These are phyloP conservation scores for Syndactyla subalaris DNA, from an alignment of 2,797 vertebrate genomes.

Conservation along the genomic window DNA sequence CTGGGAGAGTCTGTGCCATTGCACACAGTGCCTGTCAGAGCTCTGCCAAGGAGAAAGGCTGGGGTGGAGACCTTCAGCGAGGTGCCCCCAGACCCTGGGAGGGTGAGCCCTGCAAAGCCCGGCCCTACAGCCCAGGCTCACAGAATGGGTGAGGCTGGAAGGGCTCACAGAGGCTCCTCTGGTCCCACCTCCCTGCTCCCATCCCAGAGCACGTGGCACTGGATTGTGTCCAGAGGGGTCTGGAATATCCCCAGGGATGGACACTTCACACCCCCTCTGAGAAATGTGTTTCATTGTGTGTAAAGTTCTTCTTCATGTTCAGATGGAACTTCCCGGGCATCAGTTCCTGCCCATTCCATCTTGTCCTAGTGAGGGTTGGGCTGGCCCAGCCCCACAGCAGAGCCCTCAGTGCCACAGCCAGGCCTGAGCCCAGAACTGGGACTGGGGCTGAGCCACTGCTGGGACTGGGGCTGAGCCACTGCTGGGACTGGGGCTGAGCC, in stretches of 20 bases:
- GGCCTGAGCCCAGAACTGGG: background rate
- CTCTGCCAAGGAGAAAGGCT: rapidly evolving
- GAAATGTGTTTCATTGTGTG: background rate
- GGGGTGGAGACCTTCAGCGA: background rate
- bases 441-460: background rate
- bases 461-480: too few relatives aligned
- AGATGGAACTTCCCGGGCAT: background rate
- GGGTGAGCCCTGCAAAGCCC: background rate
- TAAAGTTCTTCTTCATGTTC: background rate
- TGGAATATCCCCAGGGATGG: background rate
- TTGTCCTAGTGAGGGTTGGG: background rate
- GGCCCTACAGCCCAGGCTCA: background rate
- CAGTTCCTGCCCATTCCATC: background rate
- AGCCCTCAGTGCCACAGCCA: background rate
- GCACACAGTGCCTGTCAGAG: rapidly evolving
- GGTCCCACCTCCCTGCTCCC: background rate
- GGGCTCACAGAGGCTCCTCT: background rate
- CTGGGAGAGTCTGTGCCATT: rapidly evolving
- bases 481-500: too few relatives aligned
- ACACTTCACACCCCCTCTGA: background rate
- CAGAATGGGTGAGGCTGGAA: background rate
- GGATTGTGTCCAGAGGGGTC: rapidly evolving
- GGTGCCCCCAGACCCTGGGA: background rate
- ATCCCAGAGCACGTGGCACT: background rate
- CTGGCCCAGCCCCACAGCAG: background rate